Base-by-base conservation (phyloP, 2,113 vertebrate species). In the Cryptomyrus ogoouensis region DNA sequence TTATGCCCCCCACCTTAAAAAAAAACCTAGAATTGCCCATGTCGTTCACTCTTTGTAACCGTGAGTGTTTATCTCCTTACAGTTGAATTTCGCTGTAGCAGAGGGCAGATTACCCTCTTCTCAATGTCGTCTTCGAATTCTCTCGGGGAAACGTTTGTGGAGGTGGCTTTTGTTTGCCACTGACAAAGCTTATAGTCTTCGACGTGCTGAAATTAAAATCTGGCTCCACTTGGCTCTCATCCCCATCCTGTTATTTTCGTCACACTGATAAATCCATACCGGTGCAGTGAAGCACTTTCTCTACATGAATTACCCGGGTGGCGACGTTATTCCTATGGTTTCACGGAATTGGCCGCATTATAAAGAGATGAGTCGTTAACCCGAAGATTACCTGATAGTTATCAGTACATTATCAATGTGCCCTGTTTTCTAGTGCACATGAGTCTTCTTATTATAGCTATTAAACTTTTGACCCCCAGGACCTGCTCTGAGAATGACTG, bases 401-500 rank as follows among this genome's bases (percentile, higher is more conserved):
- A 49, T 46, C n/a, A 52, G 85, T 49, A 35, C 10, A 87, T 87
- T 52, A 12, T 87, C 47, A 35, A 8, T 53, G 17, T 53, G 44
- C 50, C 27, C 17, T 31, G n/a, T 53, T 87, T 35, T 53, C 15
- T 35, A 9, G 1, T 39, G 24, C 31, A 15, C 85, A 87, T 12
- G 49, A 87, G 49, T n/a, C 24, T 49, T 53, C 88, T 46, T 87
- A 83, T 39, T 83, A 88, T 17, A 10, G 31, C 31, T 58, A 50
- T 47, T 58, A 53, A 58, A 42, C 87, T 58, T 17, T 44, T 42
- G 35, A 42, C 35, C 53, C 35, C 9, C 95, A 99, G 98, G 97
- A 97, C 98, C 56, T 98, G 97, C 94, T 97, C 98, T 89, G 98
- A 99, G 96, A 99, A 97, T 89, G 98, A 99, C 95, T 98, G 97